phyloP scores from a whole-genome alignment of 2,888 invertebrate genomes.

The Hedya salicella region DNA sequence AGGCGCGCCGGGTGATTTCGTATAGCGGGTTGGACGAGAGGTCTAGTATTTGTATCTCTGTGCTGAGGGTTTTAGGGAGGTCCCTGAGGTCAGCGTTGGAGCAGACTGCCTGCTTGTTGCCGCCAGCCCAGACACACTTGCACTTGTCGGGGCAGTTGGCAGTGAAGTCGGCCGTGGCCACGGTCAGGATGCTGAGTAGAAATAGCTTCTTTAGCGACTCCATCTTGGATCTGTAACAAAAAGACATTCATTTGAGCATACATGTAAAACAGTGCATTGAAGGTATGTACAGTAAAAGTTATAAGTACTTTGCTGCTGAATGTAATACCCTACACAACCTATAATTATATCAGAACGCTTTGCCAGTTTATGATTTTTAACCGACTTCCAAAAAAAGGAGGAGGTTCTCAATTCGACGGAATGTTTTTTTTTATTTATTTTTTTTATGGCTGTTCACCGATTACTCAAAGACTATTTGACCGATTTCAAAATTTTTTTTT shows the following conservation, averaged over 20 bases:
- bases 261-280: neutral
- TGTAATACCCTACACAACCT: too few relatives aligned
- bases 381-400: too few relatives aligned
- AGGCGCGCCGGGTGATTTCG: conserved; percentile 88
- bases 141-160: conserved; percentile 88
- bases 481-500: too few relatives aligned
- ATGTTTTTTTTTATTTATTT: too few relatives aligned
- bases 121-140: conserved; percentile 94
- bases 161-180: conserved; percentile 80
- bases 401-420: too few relatives aligned
- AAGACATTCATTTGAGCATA: conserved; percentile 48
- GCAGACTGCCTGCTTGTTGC: conserved; percentile 94
- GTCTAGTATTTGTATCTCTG: conserved; percentile 89
- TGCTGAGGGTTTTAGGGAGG: conserved; percentile 90
- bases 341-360: too few relatives aligned
- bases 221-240: conserved; percentile 77
- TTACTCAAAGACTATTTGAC: too few relatives aligned
- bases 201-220: conserved; percentile 61
- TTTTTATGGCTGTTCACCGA: too few relatives aligned
- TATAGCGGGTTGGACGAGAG: conserved; percentile 89
- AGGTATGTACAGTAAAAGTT: too few relatives aligned
- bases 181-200: conserved; percentile 59
- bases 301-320: too few relatives aligned
- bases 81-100: conserved; percentile 86
- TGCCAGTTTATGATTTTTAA: too few relatives aligned